Evolutionary conservation across 2,888 invertebrate species (phyloP).

Genomic region (Dendrolimus houi): DNA sequence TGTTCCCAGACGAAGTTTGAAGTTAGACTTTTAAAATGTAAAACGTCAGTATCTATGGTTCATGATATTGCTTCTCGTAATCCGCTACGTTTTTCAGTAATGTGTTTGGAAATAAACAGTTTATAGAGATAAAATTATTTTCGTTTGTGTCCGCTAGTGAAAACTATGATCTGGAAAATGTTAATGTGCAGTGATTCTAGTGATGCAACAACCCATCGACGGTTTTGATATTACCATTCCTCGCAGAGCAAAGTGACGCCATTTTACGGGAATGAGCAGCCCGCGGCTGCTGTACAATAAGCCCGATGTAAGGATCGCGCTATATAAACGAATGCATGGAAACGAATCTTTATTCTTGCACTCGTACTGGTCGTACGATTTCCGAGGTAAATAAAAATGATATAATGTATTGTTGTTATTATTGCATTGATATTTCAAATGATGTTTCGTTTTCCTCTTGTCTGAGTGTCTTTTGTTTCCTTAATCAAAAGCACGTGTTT

Average conservation of each 20-base stretch:
- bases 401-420: constrained; percentile 35
- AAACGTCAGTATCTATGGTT: constrained; percentile 51
- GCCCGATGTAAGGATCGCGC: constrained; percentile 69
- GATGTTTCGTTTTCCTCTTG: constrained; percentile 58
- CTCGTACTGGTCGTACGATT: constrained; percentile 74
- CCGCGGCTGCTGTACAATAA: constrained; percentile 70
- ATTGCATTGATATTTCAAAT: constrained; percentile 50
- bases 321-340: constrained; percentile 68
- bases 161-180: constrained; percentile 44
- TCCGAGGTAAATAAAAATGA: constrained; percentile 50
- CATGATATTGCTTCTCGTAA: constrained; percentile 69
- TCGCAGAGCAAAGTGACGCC: constrained; percentile 74
- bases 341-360: constrained; percentile 66
- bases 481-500: constrained; percentile 59
- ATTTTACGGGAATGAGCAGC: constrained; percentile 78
- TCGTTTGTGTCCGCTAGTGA: constrained; percentile 36
- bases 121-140: constrained; percentile 36
- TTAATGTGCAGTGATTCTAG: constrained; percentile 38
- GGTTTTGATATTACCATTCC: constrained; percentile 65
- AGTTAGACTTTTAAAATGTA: constrained; percentile 33
- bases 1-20: constrained; percentile 26
- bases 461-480: constrained; percentile 72
- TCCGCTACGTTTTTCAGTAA: constrained; percentile 58
- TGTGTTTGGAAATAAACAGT: constrained; percentile 73
- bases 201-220: constrained; percentile 40